Base-by-base conservation (phyloP, 1,140 invertebrate species). In the Sarcophaga peregrina region DNA sequence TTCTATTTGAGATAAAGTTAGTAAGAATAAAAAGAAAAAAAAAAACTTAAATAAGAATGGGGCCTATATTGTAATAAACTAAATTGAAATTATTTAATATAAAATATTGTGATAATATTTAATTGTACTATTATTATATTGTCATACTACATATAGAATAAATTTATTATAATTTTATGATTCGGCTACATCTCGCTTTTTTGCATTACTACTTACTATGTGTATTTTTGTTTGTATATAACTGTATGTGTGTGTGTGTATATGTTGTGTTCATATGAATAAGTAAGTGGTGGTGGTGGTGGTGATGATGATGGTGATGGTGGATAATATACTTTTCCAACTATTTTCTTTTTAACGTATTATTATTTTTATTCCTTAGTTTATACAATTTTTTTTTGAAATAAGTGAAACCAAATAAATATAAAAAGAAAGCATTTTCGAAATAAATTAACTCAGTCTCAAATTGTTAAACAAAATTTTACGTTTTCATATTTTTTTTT, bases 81-180 rank as follows among this genome's bases (percentile, higher is more conserved):
- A 37, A 37, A 37, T 37, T 37, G 25, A 37, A 37, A 37, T 37
- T 37, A 37, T 37, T 37, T 10, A 68, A 68, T 20, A 68, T 20
- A 68, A 68, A 68, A 68, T 68, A 25, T n/a, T n/a, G 25, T 37
- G 25, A 68, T 68, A 25, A 68, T 20, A 68, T 68, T 68, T 20
- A 17, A 68, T n/a, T 58, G 54, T 58, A 37, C 25, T 37, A 37
- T 68, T 20, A 68, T 68, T 68, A 68, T 68, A 68, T 68, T 68
- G 62, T 68, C 62, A 68, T 68, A 68, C 62, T 68, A 68, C 62
- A 68, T n/a, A n/a, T 68, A 68, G 17, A 68, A 68, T 68, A 68
- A 68, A 17, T 25, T 20, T 7, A 25, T 25, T 58, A 0, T 68
- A 20, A 68, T 62, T n/a, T n/a, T 62, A 68, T 20, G 62, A 68